Percentiles rank a stretch among this genome's conserved stretches.
Evolutionary conservation across 2,113 vertebrate genomes (phyloP).

Genomic region (Hippolais icterina): DNA sequence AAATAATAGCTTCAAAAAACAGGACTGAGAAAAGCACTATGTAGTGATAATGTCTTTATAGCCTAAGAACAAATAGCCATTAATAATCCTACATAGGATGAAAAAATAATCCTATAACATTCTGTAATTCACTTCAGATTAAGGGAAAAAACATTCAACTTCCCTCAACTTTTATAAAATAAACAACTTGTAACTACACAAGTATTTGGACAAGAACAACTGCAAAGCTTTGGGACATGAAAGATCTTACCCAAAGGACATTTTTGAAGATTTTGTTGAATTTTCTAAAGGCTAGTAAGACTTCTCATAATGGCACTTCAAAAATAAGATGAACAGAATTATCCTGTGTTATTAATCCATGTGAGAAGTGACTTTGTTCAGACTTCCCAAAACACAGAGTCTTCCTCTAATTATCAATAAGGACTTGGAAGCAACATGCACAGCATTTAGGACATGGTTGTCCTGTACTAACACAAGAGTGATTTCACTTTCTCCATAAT

Average conservation of each 20-base stretch:
- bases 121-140: neutral
- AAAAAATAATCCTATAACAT: neutral
- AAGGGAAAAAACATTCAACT: neutral
- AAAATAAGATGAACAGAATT: neutral
- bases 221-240: neutral
- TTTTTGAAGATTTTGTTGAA: neutral
- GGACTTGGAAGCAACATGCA: neutral
- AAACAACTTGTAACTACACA: neutral
- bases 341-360: neutral
- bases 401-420: neutral
- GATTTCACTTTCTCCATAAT: neutral
- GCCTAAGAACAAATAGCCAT: neutral
- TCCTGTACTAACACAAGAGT: neutral
- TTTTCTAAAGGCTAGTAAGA: neutral
- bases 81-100: neutral
- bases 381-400: neutral
- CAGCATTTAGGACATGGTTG: neutral
- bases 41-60: neutral
- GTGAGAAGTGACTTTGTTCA: neutral
- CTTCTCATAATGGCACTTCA: neutral
- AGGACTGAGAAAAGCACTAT: neutral
- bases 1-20: neutral
- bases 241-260: neutral
- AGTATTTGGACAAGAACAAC: neutral
- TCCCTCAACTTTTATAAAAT: neutral